phyloP scores from a whole-genome alignment of 2,113 vertebrate species.

The Craseonycteris thonglongyai region DNA sequence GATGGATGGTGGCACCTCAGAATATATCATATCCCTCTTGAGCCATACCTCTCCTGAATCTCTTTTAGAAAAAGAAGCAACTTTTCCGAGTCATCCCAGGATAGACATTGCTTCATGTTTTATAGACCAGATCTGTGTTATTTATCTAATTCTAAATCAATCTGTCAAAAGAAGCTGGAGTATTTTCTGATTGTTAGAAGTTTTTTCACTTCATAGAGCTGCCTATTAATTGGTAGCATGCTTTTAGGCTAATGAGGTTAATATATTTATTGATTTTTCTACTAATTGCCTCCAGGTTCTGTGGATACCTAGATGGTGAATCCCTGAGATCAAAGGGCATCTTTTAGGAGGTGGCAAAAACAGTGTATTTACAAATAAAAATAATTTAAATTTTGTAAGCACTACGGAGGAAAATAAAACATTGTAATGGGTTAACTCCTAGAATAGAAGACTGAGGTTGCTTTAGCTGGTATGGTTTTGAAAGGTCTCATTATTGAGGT shows the following conservation, averaged over 20 bases:
- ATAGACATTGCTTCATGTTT: neutral
- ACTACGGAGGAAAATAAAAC: neutral
- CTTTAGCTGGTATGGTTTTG: neutral
- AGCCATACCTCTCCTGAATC: neutral
- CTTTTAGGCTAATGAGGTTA: too few relatives aligned
- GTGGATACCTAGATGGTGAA: neutral
- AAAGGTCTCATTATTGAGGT: neutral
- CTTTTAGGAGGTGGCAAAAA: neutral
- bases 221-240: neutral
- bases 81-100: neutral
- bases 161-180: neutral
- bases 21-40: fast-evolving
- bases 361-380: neutral
- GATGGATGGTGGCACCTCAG: too few relatives aligned
- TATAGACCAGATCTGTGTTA: neutral
- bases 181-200: neutral
- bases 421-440: neutral
- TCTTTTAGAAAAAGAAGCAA: neutral
- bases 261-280: neutral
- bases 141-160: neutral
- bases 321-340: neutral
- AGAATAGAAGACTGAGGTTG: neutral
- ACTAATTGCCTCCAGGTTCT: neutral
- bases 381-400: neutral
- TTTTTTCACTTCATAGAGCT: neutral